Evolutionary conservation across 1,140 invertebrate species (phyloP), one percentile per base, ranked within the genome.

Genomic region (Cepaea nemoralis): DNA sequence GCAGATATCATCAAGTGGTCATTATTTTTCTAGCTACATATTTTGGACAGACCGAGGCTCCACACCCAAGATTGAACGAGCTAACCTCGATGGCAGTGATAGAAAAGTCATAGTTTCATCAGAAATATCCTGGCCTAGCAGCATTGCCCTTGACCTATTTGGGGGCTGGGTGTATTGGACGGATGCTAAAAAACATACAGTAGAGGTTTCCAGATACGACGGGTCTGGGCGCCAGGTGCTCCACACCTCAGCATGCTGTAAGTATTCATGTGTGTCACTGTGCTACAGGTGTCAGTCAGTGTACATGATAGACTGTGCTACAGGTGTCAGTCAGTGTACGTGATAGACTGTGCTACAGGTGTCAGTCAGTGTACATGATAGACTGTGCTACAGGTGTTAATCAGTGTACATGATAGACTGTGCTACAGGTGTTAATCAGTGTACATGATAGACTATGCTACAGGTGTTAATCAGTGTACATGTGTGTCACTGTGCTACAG

Each of bases 31-130:
- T 33, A 89, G 86, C 40, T 89, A 87, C 85, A 86, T 92, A 59
- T 92, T 85, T 85, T 93, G 92, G 92, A 91, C 92, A 40, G 91
- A 93, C 82, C 86, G 90, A 81, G 92, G 92, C 0, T 75, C 85
- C 10, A 87, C 88, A 42, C 84, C 90, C 2, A 98, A 98, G 90
- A 99, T 99, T 83, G 98, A 99, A 92, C 92, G 97, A 31, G 94
- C 96, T 27, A 98, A 97, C 96, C 96, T 99, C 95, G 98, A 99
- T 87, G 98, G 98, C 0, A 95, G 94, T 0, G 95, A 96, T 86
- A 93, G 97, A 5, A 93, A 94, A 80, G 94, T 95, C 0, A 87
- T 99, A 3, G 95, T 99, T 0, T 94, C 94, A 0, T 95, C 95
- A 69, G 93, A 94, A 82, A 94, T 99, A 12, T 93, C 95, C 12